These are phyloP conservation scores for Lasiurus cinereus DNA, from an alignment of 2,113 vertebrate genomes.

Conservation along the genomic window DNA sequence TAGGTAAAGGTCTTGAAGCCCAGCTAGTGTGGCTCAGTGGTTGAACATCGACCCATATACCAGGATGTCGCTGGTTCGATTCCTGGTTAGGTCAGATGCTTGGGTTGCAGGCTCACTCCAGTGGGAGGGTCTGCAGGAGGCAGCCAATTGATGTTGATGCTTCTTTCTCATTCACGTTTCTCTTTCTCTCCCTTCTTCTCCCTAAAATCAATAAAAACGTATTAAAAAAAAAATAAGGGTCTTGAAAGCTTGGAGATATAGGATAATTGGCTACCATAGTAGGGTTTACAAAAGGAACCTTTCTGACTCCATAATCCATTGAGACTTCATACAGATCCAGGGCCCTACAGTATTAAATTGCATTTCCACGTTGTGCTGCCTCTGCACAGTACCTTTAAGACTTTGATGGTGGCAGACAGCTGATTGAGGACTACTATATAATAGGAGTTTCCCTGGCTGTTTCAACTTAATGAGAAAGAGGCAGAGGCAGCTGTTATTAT, in stretches of 20 bases:
- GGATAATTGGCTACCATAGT: neutral
- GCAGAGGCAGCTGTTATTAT: neutral
- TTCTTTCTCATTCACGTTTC: no score
- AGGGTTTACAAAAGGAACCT: neutral
- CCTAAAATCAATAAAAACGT: no score
- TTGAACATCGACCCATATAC: no score
- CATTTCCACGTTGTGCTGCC: neutral
- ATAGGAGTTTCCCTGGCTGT: neutral
- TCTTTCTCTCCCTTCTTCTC: no score
- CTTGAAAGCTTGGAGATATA: neutral
- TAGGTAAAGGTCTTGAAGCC: no score
- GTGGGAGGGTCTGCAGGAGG: no score
- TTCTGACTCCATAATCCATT: neutral
- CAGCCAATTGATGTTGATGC: no score
- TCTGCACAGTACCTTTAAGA: neutral
- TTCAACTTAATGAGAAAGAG: slow-evolving; percentile 36
- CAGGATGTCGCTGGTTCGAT: no score
- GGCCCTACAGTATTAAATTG: neutral
- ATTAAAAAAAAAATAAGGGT: neutral
- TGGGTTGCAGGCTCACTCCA: no score
- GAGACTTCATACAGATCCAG: neutral
- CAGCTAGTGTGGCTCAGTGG: no score
- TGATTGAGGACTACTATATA: neutral
- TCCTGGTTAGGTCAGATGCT: no score
- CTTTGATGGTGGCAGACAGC: neutral